These are phyloP conservation scores for Lasioglossum leucozonium DNA, from an alignment of 2,888 invertebrate genomes.

Conservation along the genomic window DNA sequence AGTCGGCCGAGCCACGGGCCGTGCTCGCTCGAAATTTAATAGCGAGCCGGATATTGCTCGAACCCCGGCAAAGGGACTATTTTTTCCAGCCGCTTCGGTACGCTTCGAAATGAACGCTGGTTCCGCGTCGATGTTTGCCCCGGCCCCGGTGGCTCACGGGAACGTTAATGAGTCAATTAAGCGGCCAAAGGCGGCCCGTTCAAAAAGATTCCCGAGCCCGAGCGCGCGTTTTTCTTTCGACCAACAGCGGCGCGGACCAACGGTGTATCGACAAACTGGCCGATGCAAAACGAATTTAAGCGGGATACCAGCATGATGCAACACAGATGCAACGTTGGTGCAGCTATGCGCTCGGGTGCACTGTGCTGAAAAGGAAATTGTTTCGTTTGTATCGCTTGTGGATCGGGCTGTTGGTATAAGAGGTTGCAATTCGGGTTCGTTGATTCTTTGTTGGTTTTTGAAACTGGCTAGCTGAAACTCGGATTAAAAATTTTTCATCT, in stretches of 20 bases:
- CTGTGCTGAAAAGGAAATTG: background rate
- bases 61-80: constrained; percentile 23
- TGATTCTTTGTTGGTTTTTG: background rate
- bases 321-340: background rate
- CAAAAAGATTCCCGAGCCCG: constrained; percentile 5
- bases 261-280: background rate
- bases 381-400: background rate
- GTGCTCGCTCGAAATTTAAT: constrained; percentile 40
- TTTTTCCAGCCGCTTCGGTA: constrained; percentile 2
- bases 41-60: constrained; percentile 42
- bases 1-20: constrained; percentile 17
- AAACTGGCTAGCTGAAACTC: background rate
- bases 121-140: constrained; percentile 13
- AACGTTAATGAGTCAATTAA: constrained; percentile 23
- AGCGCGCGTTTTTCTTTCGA: background rate
- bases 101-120: constrained; percentile 8
- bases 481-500: background rate
- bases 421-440: background rate
- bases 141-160: background rate
- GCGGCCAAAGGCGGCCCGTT: background rate
- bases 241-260: background rate
- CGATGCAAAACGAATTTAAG: background rate
- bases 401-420: background rate
- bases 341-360: background rate
- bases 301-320: background rate